Base-by-base conservation (phyloP, 2,797 vertebrate genomes). In the Danio choprae region DNA sequence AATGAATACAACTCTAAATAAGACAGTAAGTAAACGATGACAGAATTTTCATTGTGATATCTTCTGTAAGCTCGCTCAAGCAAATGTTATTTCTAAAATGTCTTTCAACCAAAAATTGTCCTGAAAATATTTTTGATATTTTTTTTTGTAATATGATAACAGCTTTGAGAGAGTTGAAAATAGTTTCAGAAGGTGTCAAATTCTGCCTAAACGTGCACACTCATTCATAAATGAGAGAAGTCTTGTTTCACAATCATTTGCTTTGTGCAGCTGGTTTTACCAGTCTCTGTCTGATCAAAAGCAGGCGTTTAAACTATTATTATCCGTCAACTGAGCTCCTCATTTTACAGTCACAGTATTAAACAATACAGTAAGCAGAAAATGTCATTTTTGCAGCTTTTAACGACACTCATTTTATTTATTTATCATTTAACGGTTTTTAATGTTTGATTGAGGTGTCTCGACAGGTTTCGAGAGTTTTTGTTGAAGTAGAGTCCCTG, bases 221-320 rank as follows among this genome's bases (percentile, higher is more conserved):
- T 22, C 20, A 2, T 58, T 22, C 22, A 36, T 1, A 58, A 29
- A 6, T 29, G 22, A 59, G 29, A 29, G 22, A 59, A 29, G 56
- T 36, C 16, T 70, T 40, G 53, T 18, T 65, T 4, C 20, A 55
- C 18, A 50, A 48, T 48, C 0, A 13, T 20, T 36, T 48, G 22
- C 56, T 60, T 48, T 62, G 29, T 62, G 29, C 50, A 50, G 44
- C 40, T 59, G 50, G 58, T 20, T 74, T 63, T 44, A 16, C 29
- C 4, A 15, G 50, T 43, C 16, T 20, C 16, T 40, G 15, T 10
- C 12, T 51, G 36, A 60, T 64, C n/a, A 51, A 7, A 50, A 63
- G 13, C 12, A 41, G 10, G 50, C 46, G 2, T 22, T 41, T 55
- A 13, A 70, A 50, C 8, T 58, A 58, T 4, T 55, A 11, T 18